phyloP scores from a whole-genome alignment of 2,888 invertebrate species.

The Cetonia aurata region DNA sequence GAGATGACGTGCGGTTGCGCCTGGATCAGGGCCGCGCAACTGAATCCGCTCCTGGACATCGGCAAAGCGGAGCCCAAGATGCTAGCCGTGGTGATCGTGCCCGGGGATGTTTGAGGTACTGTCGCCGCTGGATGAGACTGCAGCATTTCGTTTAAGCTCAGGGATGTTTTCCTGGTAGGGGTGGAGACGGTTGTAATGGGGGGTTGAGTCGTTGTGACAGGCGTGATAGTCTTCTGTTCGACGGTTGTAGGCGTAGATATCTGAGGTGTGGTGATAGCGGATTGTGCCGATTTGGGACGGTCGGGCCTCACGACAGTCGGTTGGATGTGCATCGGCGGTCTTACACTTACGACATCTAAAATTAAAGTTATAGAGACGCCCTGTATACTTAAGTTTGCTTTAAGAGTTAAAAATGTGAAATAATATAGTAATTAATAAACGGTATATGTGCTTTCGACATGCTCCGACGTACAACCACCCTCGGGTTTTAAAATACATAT shows the following conservation, averaged over 20 bases:
- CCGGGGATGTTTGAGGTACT: slow-evolving; percentile 63
- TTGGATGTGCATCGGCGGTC: slow-evolving; percentile 48
- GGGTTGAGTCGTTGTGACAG: slow-evolving; percentile 1
- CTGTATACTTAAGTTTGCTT: too few relatives aligned
- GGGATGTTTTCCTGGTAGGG: slow-evolving; percentile 57
- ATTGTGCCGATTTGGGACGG: slow-evolving; percentile 56
- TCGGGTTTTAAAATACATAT: too few relatives aligned
- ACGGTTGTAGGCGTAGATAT: neutral
- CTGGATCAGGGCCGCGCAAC: slow-evolving; percentile 62
- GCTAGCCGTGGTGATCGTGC: slow-evolving; percentile 65
- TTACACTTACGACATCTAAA: slow-evolving; percentile 1
- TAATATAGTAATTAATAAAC: too few relatives aligned
- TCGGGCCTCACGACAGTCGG: slow-evolving; percentile 56
- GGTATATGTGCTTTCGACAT: too few relatives aligned
- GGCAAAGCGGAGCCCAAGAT: slow-evolving; percentile 63
- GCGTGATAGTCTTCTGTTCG: slow-evolving; percentile 11
- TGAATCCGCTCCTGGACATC: slow-evolving; percentile 60
- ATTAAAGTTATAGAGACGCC: neutral
- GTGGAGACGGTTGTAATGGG: slow-evolving; percentile 25
- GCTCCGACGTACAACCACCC: too few relatives aligned
- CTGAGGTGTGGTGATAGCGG: neutral
- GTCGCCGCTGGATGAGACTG: slow-evolving; percentile 67
- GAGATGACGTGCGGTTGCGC: slow-evolving; percentile 62
- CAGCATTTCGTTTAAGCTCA: slow-evolving; percentile 66
- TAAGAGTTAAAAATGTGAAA: too few relatives aligned